These are phyloP conservation scores for Meandrina meandrites DNA, from an alignment of 92 coral and sea anemone species.

Conservation along the genomic window DNA sequence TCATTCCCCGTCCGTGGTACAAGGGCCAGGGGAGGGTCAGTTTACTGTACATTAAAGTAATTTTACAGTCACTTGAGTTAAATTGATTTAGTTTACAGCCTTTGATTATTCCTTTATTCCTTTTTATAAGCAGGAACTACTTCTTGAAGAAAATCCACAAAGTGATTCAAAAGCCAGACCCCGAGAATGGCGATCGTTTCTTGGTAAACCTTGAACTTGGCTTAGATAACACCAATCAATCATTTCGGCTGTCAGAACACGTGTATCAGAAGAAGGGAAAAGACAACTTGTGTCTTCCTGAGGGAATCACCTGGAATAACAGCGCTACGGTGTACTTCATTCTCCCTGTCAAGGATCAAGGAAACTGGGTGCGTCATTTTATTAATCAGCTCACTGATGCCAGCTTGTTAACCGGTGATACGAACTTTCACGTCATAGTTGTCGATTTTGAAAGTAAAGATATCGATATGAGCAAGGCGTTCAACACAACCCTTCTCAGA, in stretches of 20 bases:
- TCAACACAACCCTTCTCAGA: constrained; percentile 26
- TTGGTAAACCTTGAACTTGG: constrained; percentile 32
- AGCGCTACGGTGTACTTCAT: constrained; percentile 24
- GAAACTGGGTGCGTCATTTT: constrained; percentile 39
- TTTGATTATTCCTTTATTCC: neutral
- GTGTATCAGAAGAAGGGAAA: constrained; percentile 28
- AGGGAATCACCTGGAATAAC: constrained; percentile 34
- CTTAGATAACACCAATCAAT: neutral
- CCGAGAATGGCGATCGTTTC: constrained; percentile 44
- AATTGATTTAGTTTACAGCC: neutral
- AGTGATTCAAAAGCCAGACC: constrained; percentile 39
- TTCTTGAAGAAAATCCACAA: constrained; percentile 26
- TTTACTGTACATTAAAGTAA: too few species aligned
- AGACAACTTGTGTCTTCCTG: constrained; percentile 35
- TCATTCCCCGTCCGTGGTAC: too few species aligned
- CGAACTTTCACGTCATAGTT: constrained; percentile 32
- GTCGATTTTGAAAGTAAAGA: constrained; percentile 50
- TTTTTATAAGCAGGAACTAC: constrained; percentile 21
- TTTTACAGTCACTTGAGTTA: neutral
- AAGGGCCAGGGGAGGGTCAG: too few species aligned
- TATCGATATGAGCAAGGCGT: constrained; percentile 27
- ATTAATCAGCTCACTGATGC: constrained; percentile 27
- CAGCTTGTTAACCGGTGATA: constrained; percentile 28
- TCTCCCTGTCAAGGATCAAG: constrained; percentile 46
- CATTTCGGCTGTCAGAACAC: constrained; percentile 41